Conservation (phyloP, 2,888 invertebrate species). For the Sesamia inferens region DNA sequence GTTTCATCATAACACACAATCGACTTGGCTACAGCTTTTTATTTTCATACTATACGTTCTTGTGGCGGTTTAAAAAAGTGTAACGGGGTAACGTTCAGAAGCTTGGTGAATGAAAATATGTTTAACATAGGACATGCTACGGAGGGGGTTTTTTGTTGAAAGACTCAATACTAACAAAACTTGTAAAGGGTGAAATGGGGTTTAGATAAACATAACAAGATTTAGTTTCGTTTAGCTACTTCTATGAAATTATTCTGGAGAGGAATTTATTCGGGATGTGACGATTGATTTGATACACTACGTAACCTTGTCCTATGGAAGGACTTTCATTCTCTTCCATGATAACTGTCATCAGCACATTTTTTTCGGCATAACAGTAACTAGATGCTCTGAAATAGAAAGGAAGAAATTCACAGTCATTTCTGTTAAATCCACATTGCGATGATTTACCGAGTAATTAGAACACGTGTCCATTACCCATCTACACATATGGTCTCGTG, state of each 20-base stretch:
- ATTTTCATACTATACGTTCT: slow-evolving; percentile 60
- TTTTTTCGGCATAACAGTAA: not conserved
- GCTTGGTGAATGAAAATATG: slow-evolving; percentile 24
- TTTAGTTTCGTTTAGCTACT: not conserved
- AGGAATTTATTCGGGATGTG: not conserved
- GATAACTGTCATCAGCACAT: not conserved
- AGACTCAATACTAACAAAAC: not conserved
- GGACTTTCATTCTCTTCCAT: not conserved
- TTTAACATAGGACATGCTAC: slow-evolving; percentile 1
- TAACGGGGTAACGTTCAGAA: not conserved
- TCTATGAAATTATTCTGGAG: not conserved
- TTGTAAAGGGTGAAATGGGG: not conserved
- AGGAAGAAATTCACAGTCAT: not conserved
- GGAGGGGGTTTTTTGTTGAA: not conserved
- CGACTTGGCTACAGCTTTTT: slow-evolving; percentile 63
- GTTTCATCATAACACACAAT: slow-evolving; percentile 72
- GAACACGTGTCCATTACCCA: not conserved
- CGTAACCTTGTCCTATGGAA: not conserved
- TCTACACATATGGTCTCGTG: not conserved
- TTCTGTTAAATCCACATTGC: not conserved
- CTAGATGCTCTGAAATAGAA: too few relatives aligned
- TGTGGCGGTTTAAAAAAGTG: slow-evolving; percentile 31
- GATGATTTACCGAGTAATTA: not conserved
- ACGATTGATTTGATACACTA: not conserved
- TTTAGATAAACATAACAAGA: not conserved